Evolutionary conservation across 1,140 invertebrate genomes (phyloP), one percentile per base, ranked within the genome.

Genomic region (Tenebrio molitor): DNA sequence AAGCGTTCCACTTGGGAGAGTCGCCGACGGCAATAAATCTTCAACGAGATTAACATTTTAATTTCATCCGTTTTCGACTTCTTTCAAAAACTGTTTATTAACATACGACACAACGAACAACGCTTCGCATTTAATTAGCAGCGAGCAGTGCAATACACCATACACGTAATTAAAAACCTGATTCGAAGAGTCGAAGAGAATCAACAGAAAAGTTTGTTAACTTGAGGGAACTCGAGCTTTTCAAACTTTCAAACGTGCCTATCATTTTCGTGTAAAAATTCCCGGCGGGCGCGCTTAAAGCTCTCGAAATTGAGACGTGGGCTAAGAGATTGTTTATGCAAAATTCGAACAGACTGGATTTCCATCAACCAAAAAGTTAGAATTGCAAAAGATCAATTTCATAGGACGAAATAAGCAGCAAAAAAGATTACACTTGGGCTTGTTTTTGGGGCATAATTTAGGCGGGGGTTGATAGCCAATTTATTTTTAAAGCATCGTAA

Each of bases 151-250:
- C 36, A 29, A 29, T 12, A 58, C 10, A 0, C 2, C 14, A 29
- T 53, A 23, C 50, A 58, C 19, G 50, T 34, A 25, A 58, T 58
- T 58, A 58, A 46, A 21, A 23, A 33, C 50, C 21, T 58, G 50
- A 25, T 25, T 29, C 23, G n/a, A 25, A 2, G 36, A 39, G 8
- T 29, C 8, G 12, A 58, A 29, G n/a, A 7, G n/a, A 39, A 58
- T 12, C 25, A 58, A 58, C 50, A 29, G 29, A 29, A 50, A 58
- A 58, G 21, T 50, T 58, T 29, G 50, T 14, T 12, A 29, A 58
- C 50, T 58, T 7, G 19, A n/a, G 8, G 23, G 23, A 23, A 58
- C 21, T 58, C 23, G 23, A 3, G 1, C 5, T n/a, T 7, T 21
- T 50, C 8, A 15, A 58, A 58, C 50, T 58, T 50, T 2, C 16